Evolutionary conservation across 1,140 invertebrate genomes (phyloP).

Genomic region (Colletes gigas): DNA sequence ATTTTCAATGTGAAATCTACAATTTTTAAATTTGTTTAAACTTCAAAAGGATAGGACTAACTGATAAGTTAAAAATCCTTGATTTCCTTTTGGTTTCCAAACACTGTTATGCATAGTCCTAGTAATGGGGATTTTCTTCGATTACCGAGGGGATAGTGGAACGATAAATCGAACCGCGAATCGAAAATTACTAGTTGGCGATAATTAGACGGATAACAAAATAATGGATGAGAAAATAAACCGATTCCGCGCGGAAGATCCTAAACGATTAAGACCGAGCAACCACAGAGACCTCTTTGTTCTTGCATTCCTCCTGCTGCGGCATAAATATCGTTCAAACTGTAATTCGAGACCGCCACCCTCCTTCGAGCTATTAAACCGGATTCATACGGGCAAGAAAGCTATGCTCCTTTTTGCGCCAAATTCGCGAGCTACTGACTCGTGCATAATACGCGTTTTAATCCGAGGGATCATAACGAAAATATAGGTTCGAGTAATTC

Average conservation of each 20-base stretch:
- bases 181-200: not conserved
- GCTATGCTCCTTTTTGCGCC: not conserved
- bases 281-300: conserved; percentile 19
- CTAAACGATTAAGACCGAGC: conserved; percentile 3
- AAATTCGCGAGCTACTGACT: not conserved
- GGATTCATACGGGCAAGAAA: not conserved
- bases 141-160: not conserved
- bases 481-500: too few species aligned
- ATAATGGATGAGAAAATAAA: not conserved
- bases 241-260: not conserved
- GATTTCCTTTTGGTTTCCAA: too few species aligned
- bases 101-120: too few species aligned
- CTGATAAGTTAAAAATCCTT: too few species aligned
- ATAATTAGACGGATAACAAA: conserved; percentile 10
- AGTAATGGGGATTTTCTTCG: not conserved
- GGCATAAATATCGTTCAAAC: conserved; percentile 6
- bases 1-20: too few species aligned
- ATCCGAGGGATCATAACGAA: not conserved
- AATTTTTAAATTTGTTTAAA: too few species aligned
- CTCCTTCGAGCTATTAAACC: conserved; percentile 17
- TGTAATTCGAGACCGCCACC: conserved; percentile 6
- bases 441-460: conserved; percentile 30
- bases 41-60: too few species aligned
- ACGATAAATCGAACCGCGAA: not conserved
- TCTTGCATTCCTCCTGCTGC: conserved; percentile 3